Conservation (phyloP, 2,888 invertebrate genomes). For the Seladonia tumulorum region DNA sequence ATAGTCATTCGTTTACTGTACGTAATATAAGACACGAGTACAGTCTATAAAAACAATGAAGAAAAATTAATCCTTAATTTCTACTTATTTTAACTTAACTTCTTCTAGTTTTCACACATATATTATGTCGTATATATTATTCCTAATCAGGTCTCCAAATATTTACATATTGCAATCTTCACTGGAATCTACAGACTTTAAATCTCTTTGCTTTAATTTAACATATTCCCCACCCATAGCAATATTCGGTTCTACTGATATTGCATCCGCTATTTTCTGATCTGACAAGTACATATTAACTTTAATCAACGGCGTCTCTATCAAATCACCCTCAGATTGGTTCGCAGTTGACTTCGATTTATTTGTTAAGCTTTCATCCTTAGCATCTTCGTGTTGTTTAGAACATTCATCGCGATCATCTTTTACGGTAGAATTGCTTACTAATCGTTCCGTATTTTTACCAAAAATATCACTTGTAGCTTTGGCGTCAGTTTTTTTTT, state of each 20-base stretch:
- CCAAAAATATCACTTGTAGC: conserved; percentile 20
- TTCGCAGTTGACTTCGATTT: conserved; percentile 17
- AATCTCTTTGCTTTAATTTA: conserved; percentile 77
- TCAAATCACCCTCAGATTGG: conserved; percentile 15
- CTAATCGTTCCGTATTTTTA: conserved; percentile 35
- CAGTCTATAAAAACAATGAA: conserved; percentile 19
- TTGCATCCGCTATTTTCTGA: conserved; percentile 71
- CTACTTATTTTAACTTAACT: conserved; percentile 23
- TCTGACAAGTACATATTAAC: conserved; percentile 75
- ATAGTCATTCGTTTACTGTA: conserved; percentile 7
- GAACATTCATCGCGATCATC: conserved; percentile 36
- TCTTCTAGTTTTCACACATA: conserved; percentile 14
- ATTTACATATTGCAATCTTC: conserved; percentile 49
- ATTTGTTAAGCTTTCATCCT: conserved; percentile 6
- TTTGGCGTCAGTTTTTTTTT: conserved; percentile 39
- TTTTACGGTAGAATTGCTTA: conserved; percentile 29
- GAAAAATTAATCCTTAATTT: not conserved
- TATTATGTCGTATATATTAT: conserved; percentile 48
- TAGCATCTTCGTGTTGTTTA: conserved; percentile 18
- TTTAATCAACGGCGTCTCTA: conserved; percentile 62
- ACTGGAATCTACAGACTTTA: conserved; percentile 72
- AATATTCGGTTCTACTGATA: conserved; percentile 66
- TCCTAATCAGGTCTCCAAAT: conserved; percentile 48
- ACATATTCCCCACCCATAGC: conserved; percentile 64
- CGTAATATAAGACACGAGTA: conserved; percentile 3